Percentiles rank a stretch among this genome's conserved stretches.
Evolutionary conservation across 2,888 invertebrate species (phyloP).

Genomic region (Agrilus mali): DNA sequence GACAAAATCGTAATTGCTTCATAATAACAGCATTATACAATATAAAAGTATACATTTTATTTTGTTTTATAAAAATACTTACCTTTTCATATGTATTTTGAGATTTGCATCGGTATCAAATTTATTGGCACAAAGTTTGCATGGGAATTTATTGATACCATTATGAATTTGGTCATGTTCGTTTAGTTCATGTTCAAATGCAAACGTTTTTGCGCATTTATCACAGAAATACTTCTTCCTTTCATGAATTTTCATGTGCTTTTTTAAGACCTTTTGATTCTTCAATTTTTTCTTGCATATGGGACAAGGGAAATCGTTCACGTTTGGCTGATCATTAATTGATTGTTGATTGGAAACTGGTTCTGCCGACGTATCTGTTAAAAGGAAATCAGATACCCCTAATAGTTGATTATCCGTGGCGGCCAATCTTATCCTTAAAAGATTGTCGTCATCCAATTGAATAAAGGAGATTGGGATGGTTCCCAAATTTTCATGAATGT

Average conservation of each 20-base stretch:
- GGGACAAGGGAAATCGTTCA: slow-evolving; percentile 17
- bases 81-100: slow-evolving; percentile 45
- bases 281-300: slow-evolving; percentile 27
- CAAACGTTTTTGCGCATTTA: slow-evolving; percentile 45
- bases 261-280: slow-evolving; percentile 25
- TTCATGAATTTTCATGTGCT: slow-evolving; percentile 38
- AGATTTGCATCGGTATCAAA: slow-evolving; percentile 48
- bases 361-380: no score
- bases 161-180: slow-evolving; percentile 47
- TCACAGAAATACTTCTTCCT: slow-evolving; percentile 44
- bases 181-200: slow-evolving; percentile 45
- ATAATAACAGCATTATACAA: no score
- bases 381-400: slow-evolving; percentile 1
- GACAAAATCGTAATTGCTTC: no score
- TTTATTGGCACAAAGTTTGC: slow-evolving; percentile 44
- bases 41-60: no score
- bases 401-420: no score
- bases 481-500: no score
- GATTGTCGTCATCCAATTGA: no score
- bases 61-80: slow-evolving; percentile 2
- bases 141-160: slow-evolving; percentile 41
- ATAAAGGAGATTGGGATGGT: no score
- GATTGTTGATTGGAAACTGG: background rate
- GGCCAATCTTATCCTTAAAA: no score
- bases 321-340: slow-evolving; percentile 5